phyloP scores from a whole-genome alignment of 2,113 vertebrate species.

The Copsychus sechellarum region DNA sequence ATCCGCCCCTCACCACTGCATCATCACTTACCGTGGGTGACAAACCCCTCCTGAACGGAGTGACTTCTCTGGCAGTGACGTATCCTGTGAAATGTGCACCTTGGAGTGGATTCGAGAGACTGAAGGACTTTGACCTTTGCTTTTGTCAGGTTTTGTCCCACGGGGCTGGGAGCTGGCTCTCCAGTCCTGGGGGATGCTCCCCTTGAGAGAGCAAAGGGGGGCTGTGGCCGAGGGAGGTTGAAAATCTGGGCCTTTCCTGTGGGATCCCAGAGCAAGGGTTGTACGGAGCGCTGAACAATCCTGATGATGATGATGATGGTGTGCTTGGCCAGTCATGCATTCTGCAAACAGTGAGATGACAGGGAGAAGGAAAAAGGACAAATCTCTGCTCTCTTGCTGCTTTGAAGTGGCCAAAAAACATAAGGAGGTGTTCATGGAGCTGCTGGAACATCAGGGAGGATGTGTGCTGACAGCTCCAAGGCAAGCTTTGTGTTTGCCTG shows the following conservation, averaged over 20 bases:
- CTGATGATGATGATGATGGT: background rate
- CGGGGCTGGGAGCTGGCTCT: background rate
- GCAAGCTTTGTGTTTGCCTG: background rate
- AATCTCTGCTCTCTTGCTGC: background rate
- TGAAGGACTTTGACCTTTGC: background rate
- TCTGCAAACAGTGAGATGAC: background rate
- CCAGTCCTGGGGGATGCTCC: accelerated
- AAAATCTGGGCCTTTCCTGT: background rate
- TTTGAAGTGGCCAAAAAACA: background rate
- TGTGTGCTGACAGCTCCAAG: background rate
- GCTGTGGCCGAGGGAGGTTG: background rate
- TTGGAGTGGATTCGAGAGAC: background rate
- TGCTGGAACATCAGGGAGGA: background rate
- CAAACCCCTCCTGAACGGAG: slow-evolving; percentile 18
- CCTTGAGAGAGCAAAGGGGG: accelerated
- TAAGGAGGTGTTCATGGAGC: background rate
- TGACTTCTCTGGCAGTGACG: slow-evolving; percentile 1
- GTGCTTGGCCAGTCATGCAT: background rate
- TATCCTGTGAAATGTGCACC: background rate
- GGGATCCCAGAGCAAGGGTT: background rate
- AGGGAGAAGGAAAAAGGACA: background rate
- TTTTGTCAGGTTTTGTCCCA: background rate
- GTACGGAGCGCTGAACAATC: background rate
- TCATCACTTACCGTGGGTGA: slow-evolving; percentile 12
- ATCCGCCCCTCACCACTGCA: slow-evolving; percentile 5